Conservation (phyloP, 2,113 vertebrate genomes). For the Cheilinus undulatus region DNA sequence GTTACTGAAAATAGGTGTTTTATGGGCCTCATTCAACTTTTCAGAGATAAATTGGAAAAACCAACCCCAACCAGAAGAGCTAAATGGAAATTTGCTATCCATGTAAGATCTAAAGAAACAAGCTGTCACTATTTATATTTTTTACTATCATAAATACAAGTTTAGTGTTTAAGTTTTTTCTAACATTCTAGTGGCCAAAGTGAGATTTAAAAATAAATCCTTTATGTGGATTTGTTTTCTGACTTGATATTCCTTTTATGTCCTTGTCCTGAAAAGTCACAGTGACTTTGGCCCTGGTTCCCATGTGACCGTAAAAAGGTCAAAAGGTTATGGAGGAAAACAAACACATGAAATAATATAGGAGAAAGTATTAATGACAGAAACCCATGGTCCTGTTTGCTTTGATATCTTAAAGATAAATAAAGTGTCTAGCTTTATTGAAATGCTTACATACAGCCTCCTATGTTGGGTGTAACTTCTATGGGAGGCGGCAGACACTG, state of each 20-base stretch:
- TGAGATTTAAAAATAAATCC: not conserved
- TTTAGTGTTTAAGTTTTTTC: too few species aligned
- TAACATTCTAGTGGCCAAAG: not conserved
- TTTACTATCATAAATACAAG: too few species aligned
- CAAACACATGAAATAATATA: not conserved
- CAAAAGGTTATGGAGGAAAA: not conserved
- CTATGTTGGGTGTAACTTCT: conserved; percentile 14
- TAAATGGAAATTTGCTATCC: too few species aligned
- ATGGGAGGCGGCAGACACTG: conserved; percentile 49
- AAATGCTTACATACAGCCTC: conserved; percentile 11
- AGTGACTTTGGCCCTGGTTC: not conserved
- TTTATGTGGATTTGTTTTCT: not conserved
- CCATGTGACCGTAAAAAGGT: conserved; percentile 6
- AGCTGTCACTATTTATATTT: too few species aligned
- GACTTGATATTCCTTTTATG: too few species aligned
- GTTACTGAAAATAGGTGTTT: too few species aligned
- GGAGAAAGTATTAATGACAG: not conserved
- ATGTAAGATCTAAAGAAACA: too few species aligned
- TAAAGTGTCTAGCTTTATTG: conserved; percentile 1
- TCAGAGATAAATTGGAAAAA: too few species aligned
- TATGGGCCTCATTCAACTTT: too few species aligned
- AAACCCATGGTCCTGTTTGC: conserved; percentile 1
- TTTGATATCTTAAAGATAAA: conserved; percentile 13
- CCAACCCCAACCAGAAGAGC: too few species aligned
- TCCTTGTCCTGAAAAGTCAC: not conserved